phyloP scores from a whole-genome alignment of 1,140 invertebrate species.

The Drosophila pallidifrons region DNA sequence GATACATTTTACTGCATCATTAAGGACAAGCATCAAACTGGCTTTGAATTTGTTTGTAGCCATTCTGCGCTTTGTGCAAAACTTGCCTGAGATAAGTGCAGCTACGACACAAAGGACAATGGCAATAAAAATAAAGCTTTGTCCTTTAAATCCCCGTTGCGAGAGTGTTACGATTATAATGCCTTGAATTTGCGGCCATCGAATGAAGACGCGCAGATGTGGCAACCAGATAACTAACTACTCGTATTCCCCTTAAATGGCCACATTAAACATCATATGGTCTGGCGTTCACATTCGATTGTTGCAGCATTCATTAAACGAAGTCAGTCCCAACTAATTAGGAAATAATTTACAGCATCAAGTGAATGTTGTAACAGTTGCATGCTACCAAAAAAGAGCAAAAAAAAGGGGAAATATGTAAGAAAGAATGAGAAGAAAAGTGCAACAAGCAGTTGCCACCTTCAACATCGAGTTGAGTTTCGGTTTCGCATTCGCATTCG shows the following conservation, averaged over 20 bases:
- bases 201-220: constrained; percentile 40
- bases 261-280: background rate
- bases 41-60: constrained; percentile 72
- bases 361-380: constrained; percentile 57
- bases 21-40: constrained; percentile 80
- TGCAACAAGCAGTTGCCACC: constrained; percentile 47
- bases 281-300: background rate
- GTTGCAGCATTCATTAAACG: constrained; percentile 44
- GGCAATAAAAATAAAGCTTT: constrained; percentile 51
- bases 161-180: constrained; percentile 34
- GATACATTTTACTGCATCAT: constrained; percentile 78
- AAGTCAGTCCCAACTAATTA: constrained; percentile 60
- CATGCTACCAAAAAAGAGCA: constrained; percentile 27
- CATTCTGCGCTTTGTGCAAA: constrained; percentile 55
- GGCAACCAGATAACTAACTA: constrained; percentile 25
- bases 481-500: constrained; percentile 2
- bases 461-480: constrained; percentile 11
- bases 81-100: constrained; percentile 64
- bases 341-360: constrained; percentile 71
- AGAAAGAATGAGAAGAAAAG: constrained; percentile 32
- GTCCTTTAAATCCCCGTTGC: constrained; percentile 32
- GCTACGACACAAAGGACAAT: constrained; percentile 11
- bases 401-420: background rate
- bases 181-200: constrained; percentile 54
- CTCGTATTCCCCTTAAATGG: background rate